These are phyloP conservation scores for Zygogramma bicolorata DNA, from an alignment of 2,888 invertebrate genomes.

Conservation along the genomic window DNA sequence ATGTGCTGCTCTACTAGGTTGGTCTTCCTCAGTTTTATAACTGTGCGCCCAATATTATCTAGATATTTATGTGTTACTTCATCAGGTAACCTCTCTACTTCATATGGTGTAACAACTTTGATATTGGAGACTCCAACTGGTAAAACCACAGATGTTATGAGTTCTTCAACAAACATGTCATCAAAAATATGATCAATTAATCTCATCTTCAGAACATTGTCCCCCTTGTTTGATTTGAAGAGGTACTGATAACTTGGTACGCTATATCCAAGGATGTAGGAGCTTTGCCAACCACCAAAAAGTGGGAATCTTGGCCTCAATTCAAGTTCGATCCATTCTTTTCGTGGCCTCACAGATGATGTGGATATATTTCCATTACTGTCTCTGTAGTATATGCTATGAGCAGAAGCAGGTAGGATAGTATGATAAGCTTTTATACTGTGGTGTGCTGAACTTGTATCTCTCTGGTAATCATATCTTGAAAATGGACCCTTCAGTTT, in stretches of 20 bases:
- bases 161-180: conserved; percentile 94
- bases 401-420: conserved; percentile 86
- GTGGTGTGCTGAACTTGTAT: conserved; percentile 87
- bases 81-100: conserved; percentile 80
- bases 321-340: conserved; percentile 95
- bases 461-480: conserved; percentile 96
- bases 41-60: conserved; percentile 92
- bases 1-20: conserved; percentile 97
- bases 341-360: conserved; percentile 87
- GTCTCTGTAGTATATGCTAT: conserved; percentile 97
- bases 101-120: conserved; percentile 84
- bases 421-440: conserved; percentile 94
- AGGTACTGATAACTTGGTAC: conserved; percentile 97
- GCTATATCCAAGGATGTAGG: conserved; percentile 93
- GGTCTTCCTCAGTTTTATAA: conserved; percentile 82
- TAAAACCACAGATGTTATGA: conserved; percentile 88
- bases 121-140: conserved; percentile 93
- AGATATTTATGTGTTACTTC: conserved; percentile 91
- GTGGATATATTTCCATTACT: conserved; percentile 99
- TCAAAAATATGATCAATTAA: conserved; percentile 97
- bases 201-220: conserved; percentile 89
- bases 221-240: conserved; percentile 80
- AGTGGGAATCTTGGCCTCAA: conserved; percentile 96
- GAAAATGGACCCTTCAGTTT: conserved; percentile 94
- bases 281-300: conserved; percentile 99